These are phyloP conservation scores for Haliaeetus leucogaster DNA, from an alignment of 2,113 vertebrate species.

Conservation along the genomic window DNA sequence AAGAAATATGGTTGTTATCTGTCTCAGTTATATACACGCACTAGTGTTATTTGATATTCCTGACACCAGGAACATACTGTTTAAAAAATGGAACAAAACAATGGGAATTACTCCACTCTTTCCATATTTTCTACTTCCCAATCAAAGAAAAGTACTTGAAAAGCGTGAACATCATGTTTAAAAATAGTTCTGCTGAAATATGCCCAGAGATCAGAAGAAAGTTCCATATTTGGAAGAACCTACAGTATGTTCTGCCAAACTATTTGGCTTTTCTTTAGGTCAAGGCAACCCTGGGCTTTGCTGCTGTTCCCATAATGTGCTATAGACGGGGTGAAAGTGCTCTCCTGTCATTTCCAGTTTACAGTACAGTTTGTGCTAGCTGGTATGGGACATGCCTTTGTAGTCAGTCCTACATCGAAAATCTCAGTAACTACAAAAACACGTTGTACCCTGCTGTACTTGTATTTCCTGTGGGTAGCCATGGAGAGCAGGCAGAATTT, in stretches of 20 bases:
- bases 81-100: not conserved
- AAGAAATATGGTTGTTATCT: not conserved
- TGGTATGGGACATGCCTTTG: constrained; percentile 2
- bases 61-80: not conserved
- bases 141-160: constrained; percentile 41
- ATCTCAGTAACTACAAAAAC: not conserved
- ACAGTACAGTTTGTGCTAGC: constrained; percentile 46
- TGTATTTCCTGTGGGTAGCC: not conserved
- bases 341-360: constrained; percentile 31
- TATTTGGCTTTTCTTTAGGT: constrained; percentile 67
- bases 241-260: constrained; percentile 53
- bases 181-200: constrained; percentile 51
- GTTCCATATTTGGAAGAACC: constrained; percentile 65
- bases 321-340: constrained; percentile 2
- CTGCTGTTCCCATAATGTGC: constrained; percentile 35
- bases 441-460: not conserved
- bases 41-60: not conserved
- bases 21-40: not conserved
- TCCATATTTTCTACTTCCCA: constrained; percentile 7
- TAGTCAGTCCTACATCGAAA: not conserved
- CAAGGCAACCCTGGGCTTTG: constrained; percentile 58
- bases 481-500: not conserved
- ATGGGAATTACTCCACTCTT: not conserved
- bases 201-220: constrained; percentile 26
- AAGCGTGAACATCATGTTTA: constrained; percentile 36